Conservation (phyloP, 2,113 vertebrate species). For the Pelobates fuscus region DNA sequence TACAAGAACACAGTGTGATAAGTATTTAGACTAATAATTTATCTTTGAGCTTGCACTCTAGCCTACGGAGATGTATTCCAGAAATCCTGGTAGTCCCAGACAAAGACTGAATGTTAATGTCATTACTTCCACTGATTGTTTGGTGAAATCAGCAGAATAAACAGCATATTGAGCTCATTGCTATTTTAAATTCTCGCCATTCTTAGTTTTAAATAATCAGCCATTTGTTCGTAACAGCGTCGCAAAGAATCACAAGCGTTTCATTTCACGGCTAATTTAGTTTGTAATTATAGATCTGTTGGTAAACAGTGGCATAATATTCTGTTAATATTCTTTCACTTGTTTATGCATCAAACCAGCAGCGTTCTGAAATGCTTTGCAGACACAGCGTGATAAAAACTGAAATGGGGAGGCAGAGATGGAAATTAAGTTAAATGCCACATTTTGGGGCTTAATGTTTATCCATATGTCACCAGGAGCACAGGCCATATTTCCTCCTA, state of each 20-base stretch:
- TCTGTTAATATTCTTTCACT: slow-evolving; percentile 62
- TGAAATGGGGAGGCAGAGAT: slow-evolving; percentile 54
- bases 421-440: slow-evolving; percentile 57
- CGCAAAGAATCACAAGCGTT: slow-evolving; percentile 67
- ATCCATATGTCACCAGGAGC: slow-evolving; percentile 39
- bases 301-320: slow-evolving; percentile 71
- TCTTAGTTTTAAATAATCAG: slow-evolving; percentile 64
- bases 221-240: slow-evolving; percentile 64
- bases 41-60: neutral
- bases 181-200: slow-evolving; percentile 58
- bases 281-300: slow-evolving; percentile 76
- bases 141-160: neutral
- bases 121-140: too few relatives aligned
- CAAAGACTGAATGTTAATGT: neutral
- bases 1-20: too few relatives aligned
- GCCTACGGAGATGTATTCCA: neutral
- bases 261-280: slow-evolving; percentile 77
- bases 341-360: slow-evolving; percentile 62
- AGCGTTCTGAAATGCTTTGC: slow-evolving; percentile 62
- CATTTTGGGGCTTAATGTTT: slow-evolving; percentile 51
- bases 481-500: slow-evolving; percentile 36
- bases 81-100: neutral
- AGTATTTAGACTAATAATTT: too few relatives aligned
- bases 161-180: neutral
- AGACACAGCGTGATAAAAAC: slow-evolving; percentile 57